These are phyloP conservation scores for Sympetrum striolatum DNA, from an alignment of 2,888 invertebrate species.

Conservation along the genomic window DNA sequence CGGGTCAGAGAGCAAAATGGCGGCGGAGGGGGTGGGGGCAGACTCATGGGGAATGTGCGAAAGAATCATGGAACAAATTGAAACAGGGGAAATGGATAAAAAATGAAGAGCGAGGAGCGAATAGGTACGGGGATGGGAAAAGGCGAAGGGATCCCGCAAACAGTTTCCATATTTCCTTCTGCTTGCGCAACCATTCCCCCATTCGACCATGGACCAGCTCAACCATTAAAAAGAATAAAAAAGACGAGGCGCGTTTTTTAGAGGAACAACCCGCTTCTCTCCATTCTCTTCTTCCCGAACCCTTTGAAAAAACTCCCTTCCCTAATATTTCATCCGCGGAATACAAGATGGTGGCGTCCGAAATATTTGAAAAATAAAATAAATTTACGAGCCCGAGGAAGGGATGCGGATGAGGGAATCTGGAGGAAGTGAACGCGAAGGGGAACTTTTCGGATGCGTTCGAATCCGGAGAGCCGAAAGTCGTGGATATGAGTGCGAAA, in stretches of 20 bases:
- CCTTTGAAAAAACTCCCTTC: background rate
- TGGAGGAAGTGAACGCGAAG: background rate
- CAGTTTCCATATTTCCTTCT: slow-evolving; percentile 13
- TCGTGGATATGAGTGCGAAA: background rate
- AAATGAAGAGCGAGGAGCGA: background rate
- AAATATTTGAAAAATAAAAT: background rate
- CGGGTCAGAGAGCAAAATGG: background rate
- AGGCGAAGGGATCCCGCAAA: background rate
- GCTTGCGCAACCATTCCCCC: background rate
- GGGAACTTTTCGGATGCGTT: background rate
- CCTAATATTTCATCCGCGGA: background rate
- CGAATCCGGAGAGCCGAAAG: background rate
- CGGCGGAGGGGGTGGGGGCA: background rate
- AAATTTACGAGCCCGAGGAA: background rate
- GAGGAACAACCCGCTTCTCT: background rate
- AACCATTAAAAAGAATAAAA: background rate
- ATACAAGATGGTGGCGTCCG: background rate
- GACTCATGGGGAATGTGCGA: background rate
- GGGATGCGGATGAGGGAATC: background rate
- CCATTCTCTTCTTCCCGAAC: background rate
- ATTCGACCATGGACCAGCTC: background rate
- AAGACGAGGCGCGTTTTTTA: background rate
- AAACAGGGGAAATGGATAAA: slow-evolving; percentile 3
- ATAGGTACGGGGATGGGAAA: background rate
- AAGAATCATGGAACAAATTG: background rate